Base-by-base conservation (phyloP, 2,888 invertebrate genomes). In the Zaprionus obscuricornis region DNA sequence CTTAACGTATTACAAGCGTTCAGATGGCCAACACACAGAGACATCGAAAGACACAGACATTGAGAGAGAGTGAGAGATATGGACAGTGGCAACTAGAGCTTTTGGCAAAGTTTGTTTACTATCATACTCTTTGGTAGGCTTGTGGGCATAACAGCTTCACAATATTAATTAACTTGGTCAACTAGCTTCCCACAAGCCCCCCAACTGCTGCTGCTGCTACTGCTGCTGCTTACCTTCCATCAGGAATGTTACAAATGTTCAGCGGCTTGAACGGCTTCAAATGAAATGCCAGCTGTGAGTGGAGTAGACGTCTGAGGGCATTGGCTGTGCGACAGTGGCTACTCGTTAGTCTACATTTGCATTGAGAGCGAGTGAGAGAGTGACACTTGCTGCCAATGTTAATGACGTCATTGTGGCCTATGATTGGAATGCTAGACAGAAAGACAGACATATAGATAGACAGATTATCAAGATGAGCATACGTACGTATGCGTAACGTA, bases 161-260 rank as follows among this genome's bases (percentile, higher is more conserved):
- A 66, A 71, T 67, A 76, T 66, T 82, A 81, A 85, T 82, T 82
- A 83, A 79, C 71, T 83, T 82, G 71, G 56, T 79, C 79, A 62
- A 66, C 75, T 70, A 37, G n/a, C 37, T 22, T 31, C 42, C 31
- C 16, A 29, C 29, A 5, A 3, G 10, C 29, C 29, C 29, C 29
- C 14, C 20, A 4, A 20, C 10, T 11, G n/a, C 29, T 40, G 36
- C 33, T 7, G 37, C 20, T 51, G 57, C 43, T 39, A 13, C 2
- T 20, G 11, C 46, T 27, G 17, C 39, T 40, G 43, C 36, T 43
- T 37, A 62, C 34, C 26, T n/a, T n/a, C n/a, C n/a, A n/a, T 31
- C 31, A n/a, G n/a, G n/a, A n/a, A 24, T 24, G 24, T 8, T 24
- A 8, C 24, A 6, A 6, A 20, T n/a, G n/a, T n/a, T n/a, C n/a